phyloP scores from a whole-genome alignment of 2,797 vertebrate species.

The Antennarius maculatus region DNA sequence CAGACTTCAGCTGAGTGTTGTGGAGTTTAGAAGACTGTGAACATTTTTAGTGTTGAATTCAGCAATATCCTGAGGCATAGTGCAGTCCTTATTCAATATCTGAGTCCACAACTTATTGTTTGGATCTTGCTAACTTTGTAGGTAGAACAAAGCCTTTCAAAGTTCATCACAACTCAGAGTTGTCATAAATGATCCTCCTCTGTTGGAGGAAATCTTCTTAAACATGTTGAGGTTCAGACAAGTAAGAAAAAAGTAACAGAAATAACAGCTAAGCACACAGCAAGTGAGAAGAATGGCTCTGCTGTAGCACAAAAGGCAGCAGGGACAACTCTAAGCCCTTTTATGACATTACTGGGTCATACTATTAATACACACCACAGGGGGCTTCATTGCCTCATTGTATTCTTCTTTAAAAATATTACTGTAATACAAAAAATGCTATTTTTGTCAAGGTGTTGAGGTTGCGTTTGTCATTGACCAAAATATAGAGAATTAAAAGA shows the following conservation, averaged over 20 bases:
- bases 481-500: background rate
- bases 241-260: background rate
- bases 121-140: background rate
- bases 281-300: background rate
- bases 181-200: constrained; percentile 11
- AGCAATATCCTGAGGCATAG: background rate
- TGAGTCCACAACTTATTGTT: background rate
- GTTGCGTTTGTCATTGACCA: constrained; percentile 16
- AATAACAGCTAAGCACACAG: background rate
- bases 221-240: constrained; percentile 1
- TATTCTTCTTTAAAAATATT: constrained; percentile 51
- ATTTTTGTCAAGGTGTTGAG: constrained; percentile 20
- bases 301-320: constrained; percentile 6
- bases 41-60: background rate
- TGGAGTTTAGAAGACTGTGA: background rate
- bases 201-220: background rate
- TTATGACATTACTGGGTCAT: constrained; percentile 70
- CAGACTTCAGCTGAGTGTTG: background rate
- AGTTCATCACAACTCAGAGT: background rate
- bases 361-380: constrained; percentile 60
- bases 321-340: constrained; percentile 34
- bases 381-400: constrained; percentile 44
- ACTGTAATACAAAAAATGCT: constrained; percentile 32
- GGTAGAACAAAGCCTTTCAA: background rate
- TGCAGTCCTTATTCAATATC: background rate